Evolutionary conservation across 2,888 invertebrate genomes (phyloP), one percentile per base, ranked within the genome.

Genomic region (Terebella lapidaria): DNA sequence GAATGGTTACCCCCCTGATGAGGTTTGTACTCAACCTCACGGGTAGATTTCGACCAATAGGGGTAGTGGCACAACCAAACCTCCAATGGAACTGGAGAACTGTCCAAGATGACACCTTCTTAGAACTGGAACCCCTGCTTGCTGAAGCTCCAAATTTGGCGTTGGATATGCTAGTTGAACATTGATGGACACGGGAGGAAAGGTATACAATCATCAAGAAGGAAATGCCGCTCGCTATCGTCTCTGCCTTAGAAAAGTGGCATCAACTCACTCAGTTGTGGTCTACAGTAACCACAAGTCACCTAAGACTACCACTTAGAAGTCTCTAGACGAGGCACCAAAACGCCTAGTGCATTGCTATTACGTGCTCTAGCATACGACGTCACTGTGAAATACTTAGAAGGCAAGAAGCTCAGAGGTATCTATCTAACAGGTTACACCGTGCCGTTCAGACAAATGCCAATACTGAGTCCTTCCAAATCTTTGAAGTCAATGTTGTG

Each of bases 171-270:
- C 67, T 10, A 60, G 60, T 10, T 46, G 65, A 28, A 25, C 68
- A 24, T 30, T 70, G 2, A 66, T 60, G 2, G 46, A 59, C 24
- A 56, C 64, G 10, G 64, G 65, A 54, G 27, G n/a, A 52, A 28
- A 61, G 59, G 22, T 67, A 61, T 55, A 62, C 66, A 18, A 59
- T 67, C 30, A 69, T 69, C 26, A 66, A 67, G 42, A 64, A 59
- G 35, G 65, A 69, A 42, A 49, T 20, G 61, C n/a, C n/a, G n/a
- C 56, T 63, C 1, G 52, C 64, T 24, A 47, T 63, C 4, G 28
- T 56, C 10, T 54, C 54, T 49, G 63, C 49, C 2, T 45, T 54
- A 18, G 46, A 63, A 49, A 29, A 45, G 18, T 63, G 46, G 10
- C 61, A 63, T 29, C 49, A 58, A 22, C 56, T 57, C 52, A 51